Conservation (phyloP, 1,140 invertebrate genomes). For the Zophobas morio region DNA sequence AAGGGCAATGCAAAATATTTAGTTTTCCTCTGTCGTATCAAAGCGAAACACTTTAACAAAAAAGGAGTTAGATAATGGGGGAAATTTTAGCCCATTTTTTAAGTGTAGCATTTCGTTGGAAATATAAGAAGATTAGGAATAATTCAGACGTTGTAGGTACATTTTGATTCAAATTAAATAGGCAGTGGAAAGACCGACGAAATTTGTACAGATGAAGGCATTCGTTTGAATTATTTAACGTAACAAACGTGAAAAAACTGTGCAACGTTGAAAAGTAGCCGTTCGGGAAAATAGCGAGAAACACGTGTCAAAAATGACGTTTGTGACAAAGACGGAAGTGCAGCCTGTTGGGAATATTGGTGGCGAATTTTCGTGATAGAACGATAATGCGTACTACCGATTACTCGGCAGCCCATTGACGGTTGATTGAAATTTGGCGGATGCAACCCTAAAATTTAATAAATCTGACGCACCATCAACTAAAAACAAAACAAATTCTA, state of each 20-base stretch:
- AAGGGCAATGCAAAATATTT: not conserved
- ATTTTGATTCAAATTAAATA: conserved; percentile 25
- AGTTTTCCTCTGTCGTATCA: not conserved
- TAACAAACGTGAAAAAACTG: not conserved
- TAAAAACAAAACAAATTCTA: too few relatives aligned
- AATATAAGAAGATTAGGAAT: conserved; percentile 29
- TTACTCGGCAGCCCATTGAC: too few relatives aligned
- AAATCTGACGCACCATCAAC: too few relatives aligned
- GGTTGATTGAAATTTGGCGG: too few relatives aligned
- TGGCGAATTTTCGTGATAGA: too few relatives aligned
- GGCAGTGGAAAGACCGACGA: not conserved
- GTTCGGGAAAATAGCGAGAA: too few relatives aligned
- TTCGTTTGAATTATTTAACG: not conserved
- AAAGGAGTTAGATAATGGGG: conserved; percentile 20
- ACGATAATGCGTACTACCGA: too few relatives aligned
- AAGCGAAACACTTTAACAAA: conserved; percentile 21
- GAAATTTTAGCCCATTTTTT: conserved; percentile 17
- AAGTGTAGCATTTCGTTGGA: not conserved
- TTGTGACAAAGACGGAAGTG: too few relatives aligned
- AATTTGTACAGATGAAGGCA: not conserved
- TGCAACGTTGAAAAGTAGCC: too few relatives aligned
- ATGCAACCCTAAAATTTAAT: too few relatives aligned
- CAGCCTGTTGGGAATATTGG: too few relatives aligned
- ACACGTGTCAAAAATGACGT: too few relatives aligned
- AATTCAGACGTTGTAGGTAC: conserved; percentile 22